Evolutionary conservation across 2,888 invertebrate genomes (phyloP).

Genomic region (Noctua fimbriata): DNA sequence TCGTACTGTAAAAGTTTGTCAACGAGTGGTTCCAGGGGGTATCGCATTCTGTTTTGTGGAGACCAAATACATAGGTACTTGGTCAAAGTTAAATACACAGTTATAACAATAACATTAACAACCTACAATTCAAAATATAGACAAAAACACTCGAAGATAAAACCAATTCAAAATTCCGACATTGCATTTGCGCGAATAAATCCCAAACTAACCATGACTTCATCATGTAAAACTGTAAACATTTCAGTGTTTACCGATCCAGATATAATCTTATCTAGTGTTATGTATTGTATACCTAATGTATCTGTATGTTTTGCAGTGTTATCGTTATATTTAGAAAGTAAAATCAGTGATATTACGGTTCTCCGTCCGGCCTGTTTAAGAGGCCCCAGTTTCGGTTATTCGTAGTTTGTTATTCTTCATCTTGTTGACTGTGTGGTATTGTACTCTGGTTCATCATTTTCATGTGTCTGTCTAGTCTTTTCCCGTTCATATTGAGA

Average conservation of each 20-base stretch:
- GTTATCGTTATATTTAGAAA: constrained; percentile 30
- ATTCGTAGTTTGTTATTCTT: background rate
- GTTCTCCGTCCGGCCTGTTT: background rate
- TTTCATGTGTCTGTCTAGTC: background rate
- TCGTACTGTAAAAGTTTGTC: too few species aligned
- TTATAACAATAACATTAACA: too few species aligned
- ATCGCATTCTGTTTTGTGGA: too few species aligned
- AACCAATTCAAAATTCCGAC: background rate
- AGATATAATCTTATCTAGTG: constrained; percentile 22
- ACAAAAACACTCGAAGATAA: background rate
- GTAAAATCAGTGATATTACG: constrained; percentile 16
- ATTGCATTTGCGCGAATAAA: constrained; percentile 3
- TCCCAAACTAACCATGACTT: constrained; percentile 5
- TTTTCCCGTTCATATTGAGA: background rate
- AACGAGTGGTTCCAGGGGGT: too few species aligned
- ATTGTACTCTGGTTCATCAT: background rate
- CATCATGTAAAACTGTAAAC: constrained; percentile 10
- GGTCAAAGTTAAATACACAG: too few species aligned
- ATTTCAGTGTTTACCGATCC: constrained; percentile 27
- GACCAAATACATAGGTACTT: too few species aligned
- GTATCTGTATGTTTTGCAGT: background rate
- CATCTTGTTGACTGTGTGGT: background rate
- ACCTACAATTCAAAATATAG: too few species aligned
- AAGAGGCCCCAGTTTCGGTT: background rate
- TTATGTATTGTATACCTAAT: background rate